Base-by-base conservation (phyloP, 2,797 vertebrate species). In the Muscicapa comitata region DNA sequence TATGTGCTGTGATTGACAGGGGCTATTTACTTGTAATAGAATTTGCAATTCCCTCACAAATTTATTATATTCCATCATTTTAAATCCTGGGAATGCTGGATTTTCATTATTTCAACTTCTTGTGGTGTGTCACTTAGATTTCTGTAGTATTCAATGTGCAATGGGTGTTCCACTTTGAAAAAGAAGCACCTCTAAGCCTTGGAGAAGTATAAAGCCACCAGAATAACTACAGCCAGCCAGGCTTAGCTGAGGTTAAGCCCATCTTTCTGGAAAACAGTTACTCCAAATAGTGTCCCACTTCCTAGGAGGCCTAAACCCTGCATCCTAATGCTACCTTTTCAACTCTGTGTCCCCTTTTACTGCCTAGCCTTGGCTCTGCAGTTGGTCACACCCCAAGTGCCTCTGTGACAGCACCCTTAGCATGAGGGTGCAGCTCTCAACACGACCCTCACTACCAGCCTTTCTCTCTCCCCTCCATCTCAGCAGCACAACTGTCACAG, bases 331-430 rank as follows among this genome's bases (percentile, higher is more conserved):
- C 25, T 40, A 7, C 10, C 8, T 84, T 84, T 86, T 16, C 29
- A 40, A 10, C 6, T 21, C 15, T 17, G 15, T 8, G 7, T 26
- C 8, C 11, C 20, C 6, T 6, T 42, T 51, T 12, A 17, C 6
- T 33, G 55, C 13, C 51, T 5, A 25, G 42, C 17, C 9, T 43
- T 11, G 35, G 28, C 66, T 74, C 48, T 77, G 40, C 33, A 63
- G 29, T 4, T 0, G 1, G 38, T 24, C 4, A 3, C 28, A 28
- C 3, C 15, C 31, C 1, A 0, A 4, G 2, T 42, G 9, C 9
- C 25, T 31, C 51, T 1, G 1, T 5, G 5, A 50, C 11, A 78
- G 14, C 47, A 11, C 4, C 16, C 21, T 48, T 0, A 0, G n/a
- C 8, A 2, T 0, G 3, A 72, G 7, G 5, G 6, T 11, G 20